Evolutionary conservation across 2,797 vertebrate genomes (phyloP).

Genomic region (Centropyge bicolor): DNA sequence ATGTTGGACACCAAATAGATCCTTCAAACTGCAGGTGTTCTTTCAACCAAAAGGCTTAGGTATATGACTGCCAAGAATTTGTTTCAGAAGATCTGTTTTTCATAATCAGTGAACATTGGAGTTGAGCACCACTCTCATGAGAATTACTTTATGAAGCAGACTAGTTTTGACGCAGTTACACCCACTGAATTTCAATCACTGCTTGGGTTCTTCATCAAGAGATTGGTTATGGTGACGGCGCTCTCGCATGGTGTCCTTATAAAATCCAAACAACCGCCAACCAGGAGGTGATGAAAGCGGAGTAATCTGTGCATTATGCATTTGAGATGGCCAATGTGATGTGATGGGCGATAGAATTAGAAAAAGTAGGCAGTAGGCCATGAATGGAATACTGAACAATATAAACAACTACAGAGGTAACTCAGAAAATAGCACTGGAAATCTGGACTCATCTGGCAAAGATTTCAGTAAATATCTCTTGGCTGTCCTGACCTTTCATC

Average conservation of each 20-base stretch:
- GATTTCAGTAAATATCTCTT: slow-evolving; percentile 23
- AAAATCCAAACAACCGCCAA: slow-evolving; percentile 53
- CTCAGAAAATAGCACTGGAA: slow-evolving; percentile 23
- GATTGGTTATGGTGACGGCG: slow-evolving; percentile 34
- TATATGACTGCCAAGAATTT: background rate
- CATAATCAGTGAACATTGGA: slow-evolving; percentile 48
- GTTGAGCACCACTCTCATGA: slow-evolving; percentile 42
- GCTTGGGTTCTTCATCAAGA: slow-evolving; percentile 57
- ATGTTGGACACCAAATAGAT: slow-evolving; percentile 1
- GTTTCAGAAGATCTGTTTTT: slow-evolving; percentile 43
- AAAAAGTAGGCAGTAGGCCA: slow-evolving; percentile 15
- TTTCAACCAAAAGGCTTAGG: slow-evolving; percentile 23
- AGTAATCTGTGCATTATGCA: slow-evolving; percentile 69
- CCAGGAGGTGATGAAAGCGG: slow-evolving; percentile 53
- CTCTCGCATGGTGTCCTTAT: slow-evolving; percentile 37
- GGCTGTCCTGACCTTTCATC: slow-evolving; percentile 28
- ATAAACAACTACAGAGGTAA: slow-evolving; percentile 44
- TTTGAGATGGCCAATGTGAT: slow-evolving; percentile 58
- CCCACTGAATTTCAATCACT: slow-evolving; percentile 61
- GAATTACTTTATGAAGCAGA: slow-evolving; percentile 33
- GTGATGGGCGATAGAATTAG: slow-evolving; percentile 45
- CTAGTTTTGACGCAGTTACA: slow-evolving; percentile 42
- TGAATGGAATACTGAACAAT: slow-evolving; percentile 52
- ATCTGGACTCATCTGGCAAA: slow-evolving; percentile 27
- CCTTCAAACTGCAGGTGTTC: slow-evolving; percentile 25